These are phyloP conservation scores for Cyclura pinguis DNA, from an alignment of 2,797 vertebrate genomes.

Conservation along the genomic window DNA sequence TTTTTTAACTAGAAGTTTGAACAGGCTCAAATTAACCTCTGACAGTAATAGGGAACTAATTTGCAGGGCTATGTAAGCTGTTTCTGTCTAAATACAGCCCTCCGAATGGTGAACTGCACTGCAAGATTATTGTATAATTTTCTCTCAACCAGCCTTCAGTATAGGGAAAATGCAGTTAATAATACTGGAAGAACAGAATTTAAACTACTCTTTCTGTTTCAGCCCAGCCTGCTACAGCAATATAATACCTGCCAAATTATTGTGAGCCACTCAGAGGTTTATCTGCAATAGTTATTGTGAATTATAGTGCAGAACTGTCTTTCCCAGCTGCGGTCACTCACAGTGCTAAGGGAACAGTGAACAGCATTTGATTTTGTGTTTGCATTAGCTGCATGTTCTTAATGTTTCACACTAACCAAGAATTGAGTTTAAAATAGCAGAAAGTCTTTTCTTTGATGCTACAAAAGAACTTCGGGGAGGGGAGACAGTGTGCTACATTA, in stretches of 20 bases:
- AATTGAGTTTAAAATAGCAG: neutral
- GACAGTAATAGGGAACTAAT: neutral
- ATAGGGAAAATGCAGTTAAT: neutral
- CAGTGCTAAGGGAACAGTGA: neutral
- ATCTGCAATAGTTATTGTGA: neutral
- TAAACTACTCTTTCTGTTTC: neutral
- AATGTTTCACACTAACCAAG: neutral
- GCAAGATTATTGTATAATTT: neutral
- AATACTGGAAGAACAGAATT: neutral
- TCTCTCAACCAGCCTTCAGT: neutral
- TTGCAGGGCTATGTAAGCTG: neutral
- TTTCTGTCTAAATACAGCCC: neutral
- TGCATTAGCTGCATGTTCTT: neutral
- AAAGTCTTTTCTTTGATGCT: neutral
- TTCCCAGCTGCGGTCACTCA: neutral
- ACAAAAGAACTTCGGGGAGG: neutral
- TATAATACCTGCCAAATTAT: neutral
- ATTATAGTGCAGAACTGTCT: neutral
- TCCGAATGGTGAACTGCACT: neutral
- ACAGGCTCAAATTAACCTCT: neutral
- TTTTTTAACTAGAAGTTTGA: neutral
- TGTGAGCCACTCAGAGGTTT: neutral
- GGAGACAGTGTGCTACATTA: neutral
- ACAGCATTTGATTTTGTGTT: neutral
- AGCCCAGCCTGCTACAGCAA: neutral